These are phyloP conservation scores for Pluvianellus socialis DNA, from an alignment of 2,113 vertebrate genomes.

Conservation along the genomic window DNA sequence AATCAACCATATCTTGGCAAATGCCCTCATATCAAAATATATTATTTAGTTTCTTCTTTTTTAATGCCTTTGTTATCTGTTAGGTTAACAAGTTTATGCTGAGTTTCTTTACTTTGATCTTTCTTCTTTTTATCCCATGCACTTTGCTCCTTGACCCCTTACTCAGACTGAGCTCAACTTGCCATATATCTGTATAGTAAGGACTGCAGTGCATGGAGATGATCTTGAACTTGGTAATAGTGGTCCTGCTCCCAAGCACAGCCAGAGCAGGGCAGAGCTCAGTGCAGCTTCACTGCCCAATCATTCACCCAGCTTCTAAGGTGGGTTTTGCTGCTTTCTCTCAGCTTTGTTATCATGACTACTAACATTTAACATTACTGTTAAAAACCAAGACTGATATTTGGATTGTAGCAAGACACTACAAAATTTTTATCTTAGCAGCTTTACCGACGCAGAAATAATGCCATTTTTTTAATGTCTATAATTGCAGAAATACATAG, in stretches of 20 bases:
- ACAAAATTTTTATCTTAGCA: neutral
- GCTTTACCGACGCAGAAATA: neutral
- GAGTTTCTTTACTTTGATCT: conserved; percentile 17
- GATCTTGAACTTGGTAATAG: neutral
- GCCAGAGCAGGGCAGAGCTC: neutral
- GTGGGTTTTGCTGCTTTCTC: neutral
- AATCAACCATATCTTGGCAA: neutral
- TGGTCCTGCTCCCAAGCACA: neutral
- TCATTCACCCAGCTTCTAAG: neutral
- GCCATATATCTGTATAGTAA: neutral
- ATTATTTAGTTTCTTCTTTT: neutral
- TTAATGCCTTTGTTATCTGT: neutral
- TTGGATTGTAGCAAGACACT: neutral
- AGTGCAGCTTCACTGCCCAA: neutral
- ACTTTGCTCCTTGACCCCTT: conserved; percentile 15
- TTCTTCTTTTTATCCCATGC: conserved; percentile 22
- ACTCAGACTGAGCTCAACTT: neutral
- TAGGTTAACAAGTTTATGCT: neutral
- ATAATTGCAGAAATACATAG: neutral
- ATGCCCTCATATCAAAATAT: neutral
- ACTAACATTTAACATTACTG: neutral
- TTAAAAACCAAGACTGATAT: neutral
- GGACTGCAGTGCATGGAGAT: neutral
- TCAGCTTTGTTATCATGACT: neutral
- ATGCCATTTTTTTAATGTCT: neutral